Conservation (phyloP, 2,888 invertebrate genomes). For the Nomada ferruginata region DNA sequence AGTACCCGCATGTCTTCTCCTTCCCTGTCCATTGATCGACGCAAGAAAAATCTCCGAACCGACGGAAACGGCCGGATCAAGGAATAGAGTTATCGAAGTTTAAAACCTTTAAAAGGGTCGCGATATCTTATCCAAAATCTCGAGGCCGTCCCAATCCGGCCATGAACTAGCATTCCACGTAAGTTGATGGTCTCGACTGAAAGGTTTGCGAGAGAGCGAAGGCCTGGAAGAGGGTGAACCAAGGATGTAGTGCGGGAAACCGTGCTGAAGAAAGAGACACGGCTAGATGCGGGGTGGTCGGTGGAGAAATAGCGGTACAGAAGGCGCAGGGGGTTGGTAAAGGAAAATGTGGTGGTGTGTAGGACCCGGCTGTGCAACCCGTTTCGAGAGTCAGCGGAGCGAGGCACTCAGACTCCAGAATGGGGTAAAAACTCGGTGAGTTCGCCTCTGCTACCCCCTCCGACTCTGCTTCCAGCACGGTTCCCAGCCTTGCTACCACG, state of each 20-base stretch:
- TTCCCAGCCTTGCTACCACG: constrained; percentile 58
- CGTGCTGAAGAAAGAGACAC: constrained; percentile 14
- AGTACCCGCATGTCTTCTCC: constrained; percentile 24
- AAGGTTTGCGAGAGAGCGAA: constrained; percentile 66
- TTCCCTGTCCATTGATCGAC: constrained; percentile 23
- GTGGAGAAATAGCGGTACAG: constrained; percentile 15
- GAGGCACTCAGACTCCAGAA: constrained; percentile 82
- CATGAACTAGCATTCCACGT: constrained; percentile 63
- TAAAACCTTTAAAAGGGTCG: constrained; percentile 54
- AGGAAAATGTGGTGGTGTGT: constrained; percentile 66
- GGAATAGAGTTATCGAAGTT: background rate
- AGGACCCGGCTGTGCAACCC: constrained; percentile 75
- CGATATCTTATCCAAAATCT: constrained; percentile 70
- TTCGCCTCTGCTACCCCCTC: constrained; percentile 65
- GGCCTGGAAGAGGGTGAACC: constrained; percentile 42
- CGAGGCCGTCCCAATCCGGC: constrained; percentile 65
- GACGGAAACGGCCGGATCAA: constrained; percentile 13
- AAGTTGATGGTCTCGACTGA: constrained; percentile 73
- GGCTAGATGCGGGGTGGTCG: constrained; percentile 1
- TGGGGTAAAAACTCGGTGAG: constrained; percentile 82
- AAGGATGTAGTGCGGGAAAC: constrained; percentile 55
- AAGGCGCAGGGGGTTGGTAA: constrained; percentile 33
- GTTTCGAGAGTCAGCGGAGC: constrained; percentile 82
- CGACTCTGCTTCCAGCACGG: constrained; percentile 14
- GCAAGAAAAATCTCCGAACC: constrained; percentile 32